phyloP scores from a whole-genome alignment of 2,888 invertebrate genomes.

The Crossocerus cetratus region DNA sequence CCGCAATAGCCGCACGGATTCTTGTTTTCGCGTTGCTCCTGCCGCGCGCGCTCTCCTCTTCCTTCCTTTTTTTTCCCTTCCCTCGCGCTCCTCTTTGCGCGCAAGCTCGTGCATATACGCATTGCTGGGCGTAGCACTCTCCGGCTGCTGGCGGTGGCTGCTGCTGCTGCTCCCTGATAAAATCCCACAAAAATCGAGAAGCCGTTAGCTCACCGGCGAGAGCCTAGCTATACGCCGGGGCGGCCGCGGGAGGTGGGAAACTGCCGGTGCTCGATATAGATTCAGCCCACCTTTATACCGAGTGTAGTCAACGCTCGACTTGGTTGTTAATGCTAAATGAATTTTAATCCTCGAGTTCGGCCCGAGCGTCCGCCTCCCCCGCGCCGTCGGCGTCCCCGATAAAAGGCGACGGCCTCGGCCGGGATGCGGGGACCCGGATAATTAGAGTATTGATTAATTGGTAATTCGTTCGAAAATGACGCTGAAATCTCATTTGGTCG shows the following conservation, averaged over 20 bases:
- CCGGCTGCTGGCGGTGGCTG: constrained; percentile 11
- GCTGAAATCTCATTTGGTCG: constrained; percentile 9
- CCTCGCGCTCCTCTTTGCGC: constrained; percentile 55
- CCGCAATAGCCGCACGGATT: constrained; percentile 69
- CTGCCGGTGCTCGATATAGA: constrained; percentile 58
- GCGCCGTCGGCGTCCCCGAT: neutral
- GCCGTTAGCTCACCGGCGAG: constrained; percentile 64
- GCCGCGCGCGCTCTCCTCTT: constrained; percentile 21
- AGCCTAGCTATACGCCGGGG: constrained; percentile 31
- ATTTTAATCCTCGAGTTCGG: constrained; percentile 46
- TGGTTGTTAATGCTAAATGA: constrained; percentile 58
- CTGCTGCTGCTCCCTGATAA: constrained; percentile 63
- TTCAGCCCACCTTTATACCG: constrained; percentile 58
- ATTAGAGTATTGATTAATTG: constrained; percentile 43
- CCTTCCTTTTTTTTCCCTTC: constrained; percentile 33
- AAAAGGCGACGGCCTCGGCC: neutral
- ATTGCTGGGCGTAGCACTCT: constrained; percentile 57
- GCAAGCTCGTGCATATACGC: constrained; percentile 61
- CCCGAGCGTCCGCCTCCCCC: neutral
- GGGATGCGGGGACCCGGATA: neutral
- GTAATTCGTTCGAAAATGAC: constrained; percentile 21
- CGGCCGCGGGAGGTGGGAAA: constrained; percentile 54
- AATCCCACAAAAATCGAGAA: constrained; percentile 69
- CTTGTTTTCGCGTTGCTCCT: constrained; percentile 65
- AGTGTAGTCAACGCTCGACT: constrained; percentile 45